Evolutionary conservation across 1,140 invertebrate genomes (phyloP), one percentile per base, ranked within the genome.

Genomic region (Conus ventricosus): DNA sequence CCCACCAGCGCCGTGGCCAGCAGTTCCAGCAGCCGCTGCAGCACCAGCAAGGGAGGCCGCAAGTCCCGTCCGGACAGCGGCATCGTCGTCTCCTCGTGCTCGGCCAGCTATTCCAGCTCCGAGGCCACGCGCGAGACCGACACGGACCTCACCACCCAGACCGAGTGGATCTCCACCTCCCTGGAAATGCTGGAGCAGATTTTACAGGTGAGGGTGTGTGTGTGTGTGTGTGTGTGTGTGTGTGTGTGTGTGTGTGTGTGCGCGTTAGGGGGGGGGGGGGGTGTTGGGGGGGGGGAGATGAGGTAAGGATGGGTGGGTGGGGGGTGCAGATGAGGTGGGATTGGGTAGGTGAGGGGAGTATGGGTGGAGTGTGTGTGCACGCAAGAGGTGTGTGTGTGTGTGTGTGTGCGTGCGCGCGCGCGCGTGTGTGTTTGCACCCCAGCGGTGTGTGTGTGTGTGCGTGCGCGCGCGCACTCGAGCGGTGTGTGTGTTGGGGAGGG

Each of bases 11-110:
- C 75, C 39, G 57, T n/a, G 27, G n/a, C 85, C n/a, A 87, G 51
- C 71, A 25, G 17, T 75, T 25, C 53, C 23, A 25, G 71, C 51
- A 86, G 71, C 55, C 25, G 71, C 84, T 67, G 39, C 84, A n/a
- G 75, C 53, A 87, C 23, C 13, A 53, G 85, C 71, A 78, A 76
- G 13, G 82, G 82, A 51, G 82, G 80, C n/a, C 55, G 60, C 25
- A 87, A 81, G 53, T 78, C 78, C 84, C 91, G 92, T 4, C 92
- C 92, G 11, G 92, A 93, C 88, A 93, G 92, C 87, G 92, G 92
- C 11, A 92, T 93, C 54, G 92, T 91, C 75, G 91, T 92, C 4
- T 91, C 91, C 81, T 93, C 92, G 20, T 93, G 91, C n/a, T 93
- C 91, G 11, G 91, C 89, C 13, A 92, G 92, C 88, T 92, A 93